Evolutionary conservation across 2,888 invertebrate species (phyloP).

Genomic region (Cyclophora punctaria): DNA sequence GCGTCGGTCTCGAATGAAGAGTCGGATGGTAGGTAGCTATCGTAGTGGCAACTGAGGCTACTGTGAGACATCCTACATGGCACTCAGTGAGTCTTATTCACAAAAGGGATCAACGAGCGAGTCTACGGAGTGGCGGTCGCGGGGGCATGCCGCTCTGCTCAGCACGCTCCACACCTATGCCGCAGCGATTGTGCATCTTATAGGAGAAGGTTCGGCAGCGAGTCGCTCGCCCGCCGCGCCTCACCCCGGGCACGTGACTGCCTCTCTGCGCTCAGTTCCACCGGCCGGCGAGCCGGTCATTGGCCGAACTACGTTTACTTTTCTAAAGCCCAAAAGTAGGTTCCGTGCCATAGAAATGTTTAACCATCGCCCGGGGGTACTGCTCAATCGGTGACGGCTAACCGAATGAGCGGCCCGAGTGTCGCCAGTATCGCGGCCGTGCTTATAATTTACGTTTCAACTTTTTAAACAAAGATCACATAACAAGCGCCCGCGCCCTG

Average conservation of each 20-base stretch:
- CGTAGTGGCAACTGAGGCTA: slow-evolving; percentile 69
- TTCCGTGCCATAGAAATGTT: slow-evolving; percentile 54
- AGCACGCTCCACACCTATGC: slow-evolving; percentile 68
- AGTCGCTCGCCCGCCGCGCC: slow-evolving; percentile 66
- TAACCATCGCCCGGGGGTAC: slow-evolving; percentile 45
- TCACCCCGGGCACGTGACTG: slow-evolving; percentile 75
- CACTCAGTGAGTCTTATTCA: slow-evolving; percentile 56
- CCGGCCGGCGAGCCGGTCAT: slow-evolving; percentile 68
- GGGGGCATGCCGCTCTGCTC: slow-evolving; percentile 60
- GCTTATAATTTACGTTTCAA: slow-evolving; percentile 40
- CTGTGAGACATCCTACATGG: slow-evolving; percentile 75
- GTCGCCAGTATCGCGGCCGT: slow-evolving; percentile 27
- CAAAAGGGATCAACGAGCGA: slow-evolving; percentile 45
- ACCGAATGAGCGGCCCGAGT: slow-evolving; percentile 31
- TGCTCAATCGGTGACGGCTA: slow-evolving; percentile 36
- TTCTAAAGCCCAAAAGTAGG: slow-evolving; percentile 45
- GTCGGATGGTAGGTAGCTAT: slow-evolving; percentile 69
- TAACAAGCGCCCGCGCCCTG: slow-evolving; percentile 46
- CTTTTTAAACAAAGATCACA: slow-evolving; percentile 49
- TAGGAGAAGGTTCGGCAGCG: slow-evolving; percentile 67
- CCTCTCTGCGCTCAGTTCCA: slow-evolving; percentile 55
- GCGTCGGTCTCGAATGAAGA: slow-evolving; percentile 70
- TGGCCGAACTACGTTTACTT: slow-evolving; percentile 61
- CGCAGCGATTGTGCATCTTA: slow-evolving; percentile 70
- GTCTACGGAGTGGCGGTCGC: slow-evolving; percentile 41